phyloP scores from a whole-genome alignment of 1,140 invertebrate species.

The Macrobrachium nipponense region DNA sequence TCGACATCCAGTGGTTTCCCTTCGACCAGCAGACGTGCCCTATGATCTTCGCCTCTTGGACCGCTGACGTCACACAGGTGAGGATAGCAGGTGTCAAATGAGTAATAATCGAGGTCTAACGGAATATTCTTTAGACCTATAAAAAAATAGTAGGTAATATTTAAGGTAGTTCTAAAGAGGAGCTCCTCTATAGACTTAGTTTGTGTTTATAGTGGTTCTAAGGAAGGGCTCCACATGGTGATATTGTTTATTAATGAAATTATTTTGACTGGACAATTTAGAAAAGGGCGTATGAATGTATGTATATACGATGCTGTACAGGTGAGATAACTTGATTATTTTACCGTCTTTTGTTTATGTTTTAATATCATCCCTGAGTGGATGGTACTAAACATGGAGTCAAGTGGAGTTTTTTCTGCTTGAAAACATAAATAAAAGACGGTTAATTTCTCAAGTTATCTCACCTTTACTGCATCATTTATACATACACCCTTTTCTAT shows the following conservation, averaged over 20 bases:
- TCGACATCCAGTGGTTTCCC: slow-evolving; percentile 64
- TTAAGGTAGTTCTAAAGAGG: not conserved
- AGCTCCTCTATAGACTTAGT: too few relatives aligned
- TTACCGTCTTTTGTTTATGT: too few relatives aligned
- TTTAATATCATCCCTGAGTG: too few relatives aligned
- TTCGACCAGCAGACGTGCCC: slow-evolving; percentile 64
- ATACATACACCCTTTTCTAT: not conserved
- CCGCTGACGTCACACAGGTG: slow-evolving; percentile 50
- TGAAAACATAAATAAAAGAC: too few relatives aligned
- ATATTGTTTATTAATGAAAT: too few relatives aligned
- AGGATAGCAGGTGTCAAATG: not conserved
- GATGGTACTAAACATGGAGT: too few relatives aligned
- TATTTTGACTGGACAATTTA: too few relatives aligned
- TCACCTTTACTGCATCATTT: not conserved
- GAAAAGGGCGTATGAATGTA: too few relatives aligned
- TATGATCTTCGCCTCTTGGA: slow-evolving; percentile 58
- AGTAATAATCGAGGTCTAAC: not conserved
- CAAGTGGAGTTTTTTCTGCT: too few relatives aligned
- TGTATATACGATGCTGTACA: too few relatives aligned
- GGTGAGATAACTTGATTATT: too few relatives aligned
- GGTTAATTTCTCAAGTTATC: not conserved
- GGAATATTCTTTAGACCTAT: not conserved
- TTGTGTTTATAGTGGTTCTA: not conserved
- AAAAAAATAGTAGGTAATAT: too few relatives aligned
- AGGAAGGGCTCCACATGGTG: not conserved